Evolutionary conservation across 2,797 vertebrate genomes (phyloP).

Genomic region (Ara ararauna): DNA sequence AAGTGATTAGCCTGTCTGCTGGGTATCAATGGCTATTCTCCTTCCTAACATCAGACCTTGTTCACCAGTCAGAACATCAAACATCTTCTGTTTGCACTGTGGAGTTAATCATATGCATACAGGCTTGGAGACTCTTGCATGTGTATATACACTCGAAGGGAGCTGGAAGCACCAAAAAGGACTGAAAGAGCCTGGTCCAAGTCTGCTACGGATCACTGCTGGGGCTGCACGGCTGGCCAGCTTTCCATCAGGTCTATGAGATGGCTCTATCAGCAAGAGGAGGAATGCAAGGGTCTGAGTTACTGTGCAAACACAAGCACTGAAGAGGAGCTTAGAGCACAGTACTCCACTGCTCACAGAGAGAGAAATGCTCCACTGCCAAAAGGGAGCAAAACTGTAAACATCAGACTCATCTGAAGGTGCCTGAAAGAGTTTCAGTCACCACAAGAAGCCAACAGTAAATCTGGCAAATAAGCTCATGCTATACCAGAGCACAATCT

Average conservation of each 20-base stretch:
- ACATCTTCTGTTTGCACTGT: slow-evolving; percentile 46
- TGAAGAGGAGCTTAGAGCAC: neutral
- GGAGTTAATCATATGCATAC: neutral
- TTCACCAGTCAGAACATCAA: slow-evolving; percentile 44
- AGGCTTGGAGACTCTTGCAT: neutral
- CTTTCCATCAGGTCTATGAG: slow-evolving; percentile 30
- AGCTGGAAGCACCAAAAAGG: slow-evolving; percentile 21
- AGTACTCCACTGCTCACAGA: neutral
- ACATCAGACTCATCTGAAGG: neutral
- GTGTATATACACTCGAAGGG: neutral
- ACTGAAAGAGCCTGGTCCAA: neutral
- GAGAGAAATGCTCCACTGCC: neutral
- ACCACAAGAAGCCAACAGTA: neutral
- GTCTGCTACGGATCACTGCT: slow-evolving; percentile 6
- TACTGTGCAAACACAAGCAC: neutral
- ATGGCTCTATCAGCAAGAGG: slow-evolving; percentile 21
- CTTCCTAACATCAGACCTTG: neutral
- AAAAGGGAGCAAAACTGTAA: neutral
- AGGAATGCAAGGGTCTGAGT: neutral
- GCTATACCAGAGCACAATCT: neutral
- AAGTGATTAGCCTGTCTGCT: neutral
- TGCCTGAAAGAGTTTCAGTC: neutral
- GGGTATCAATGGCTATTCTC: neutral
- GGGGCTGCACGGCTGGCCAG: slow-evolving; percentile 3
- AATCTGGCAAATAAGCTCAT: neutral